Conservation (phyloP, 2,888 invertebrate species). For the Argynnis bischoffii region DNA sequence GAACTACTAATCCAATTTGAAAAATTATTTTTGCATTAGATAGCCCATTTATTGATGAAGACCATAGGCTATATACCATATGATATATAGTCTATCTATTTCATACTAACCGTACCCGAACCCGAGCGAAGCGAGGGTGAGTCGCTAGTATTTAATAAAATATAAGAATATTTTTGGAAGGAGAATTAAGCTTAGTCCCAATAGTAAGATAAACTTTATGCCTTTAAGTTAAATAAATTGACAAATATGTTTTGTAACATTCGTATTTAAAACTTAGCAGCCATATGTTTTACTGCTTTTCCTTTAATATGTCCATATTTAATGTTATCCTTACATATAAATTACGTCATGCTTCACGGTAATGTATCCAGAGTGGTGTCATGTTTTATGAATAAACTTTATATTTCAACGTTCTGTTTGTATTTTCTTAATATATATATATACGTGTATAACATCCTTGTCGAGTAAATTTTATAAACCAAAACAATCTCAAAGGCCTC, state of each 20-base stretch:
- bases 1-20: no score
- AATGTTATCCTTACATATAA: constrained; percentile 31
- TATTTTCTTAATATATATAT: constrained; percentile 19
- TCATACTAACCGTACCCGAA: no score
- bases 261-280: neutral
- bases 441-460: constrained; percentile 11
- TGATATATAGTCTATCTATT: no score
- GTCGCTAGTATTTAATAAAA: no score
- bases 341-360: constrained; percentile 29
- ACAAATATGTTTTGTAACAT: neutral
- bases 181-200: no score
- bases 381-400: constrained; percentile 36
- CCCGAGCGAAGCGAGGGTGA: no score
- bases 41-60: no score
- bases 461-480: constrained; percentile 24
- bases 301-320: constrained; percentile 4
- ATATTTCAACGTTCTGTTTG: constrained; percentile 30
- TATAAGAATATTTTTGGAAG: no score
- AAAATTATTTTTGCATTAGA: no score
- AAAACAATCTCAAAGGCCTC: constrained; percentile 21
- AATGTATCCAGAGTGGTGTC: constrained; percentile 32
- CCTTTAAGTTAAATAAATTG: no score
- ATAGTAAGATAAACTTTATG: no score
- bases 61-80: no score
- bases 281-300: neutral